phyloP scores from a whole-genome alignment of 1,140 invertebrate species.

The Calycopis cecrops region DNA sequence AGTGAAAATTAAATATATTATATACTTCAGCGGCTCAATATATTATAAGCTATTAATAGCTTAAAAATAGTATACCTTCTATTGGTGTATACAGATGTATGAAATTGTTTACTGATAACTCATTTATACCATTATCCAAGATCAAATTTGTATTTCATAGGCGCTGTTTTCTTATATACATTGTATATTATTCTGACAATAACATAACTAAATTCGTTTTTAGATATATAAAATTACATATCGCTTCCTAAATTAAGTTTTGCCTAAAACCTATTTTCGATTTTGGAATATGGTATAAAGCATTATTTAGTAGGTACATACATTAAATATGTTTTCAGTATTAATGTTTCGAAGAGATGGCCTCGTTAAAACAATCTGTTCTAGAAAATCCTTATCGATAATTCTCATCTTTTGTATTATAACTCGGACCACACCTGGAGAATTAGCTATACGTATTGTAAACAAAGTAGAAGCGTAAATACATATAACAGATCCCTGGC shows the following conservation, averaged over 20 bases:
- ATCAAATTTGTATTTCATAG: constrained; percentile 37
- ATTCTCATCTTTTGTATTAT: neutral
- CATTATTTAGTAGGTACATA: constrained; percentile 7
- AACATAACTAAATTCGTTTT: constrained; percentile 45
- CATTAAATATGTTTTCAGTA: constrained; percentile 31
- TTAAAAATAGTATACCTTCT: constrained; percentile 52
- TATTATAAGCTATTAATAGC: constrained; percentile 68
- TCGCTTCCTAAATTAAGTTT: constrained; percentile 25
- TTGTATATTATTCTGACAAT: constrained; percentile 60
- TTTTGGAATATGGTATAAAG: constrained; percentile 51
- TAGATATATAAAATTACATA: constrained; percentile 31
- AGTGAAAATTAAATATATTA: constrained; percentile 68
- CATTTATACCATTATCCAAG: constrained; percentile 51
- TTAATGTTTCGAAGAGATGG: constrained; percentile 43
- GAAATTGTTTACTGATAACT: constrained; percentile 3
- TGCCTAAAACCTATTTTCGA: constrained; percentile 29
- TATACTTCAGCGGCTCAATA: constrained; percentile 71
- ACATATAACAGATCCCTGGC: neutral
- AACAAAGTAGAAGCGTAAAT: neutral
- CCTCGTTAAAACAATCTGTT: constrained; percentile 36
- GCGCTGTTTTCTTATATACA: constrained; percentile 32
- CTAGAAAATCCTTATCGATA: constrained; percentile 29
- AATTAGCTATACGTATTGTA: neutral
- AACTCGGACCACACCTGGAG: constrained; percentile 1
- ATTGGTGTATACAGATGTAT: constrained; percentile 13